phyloP scores from a whole-genome alignment of 2,888 invertebrate genomes.

The Eucriotettix oculatus region DNA sequence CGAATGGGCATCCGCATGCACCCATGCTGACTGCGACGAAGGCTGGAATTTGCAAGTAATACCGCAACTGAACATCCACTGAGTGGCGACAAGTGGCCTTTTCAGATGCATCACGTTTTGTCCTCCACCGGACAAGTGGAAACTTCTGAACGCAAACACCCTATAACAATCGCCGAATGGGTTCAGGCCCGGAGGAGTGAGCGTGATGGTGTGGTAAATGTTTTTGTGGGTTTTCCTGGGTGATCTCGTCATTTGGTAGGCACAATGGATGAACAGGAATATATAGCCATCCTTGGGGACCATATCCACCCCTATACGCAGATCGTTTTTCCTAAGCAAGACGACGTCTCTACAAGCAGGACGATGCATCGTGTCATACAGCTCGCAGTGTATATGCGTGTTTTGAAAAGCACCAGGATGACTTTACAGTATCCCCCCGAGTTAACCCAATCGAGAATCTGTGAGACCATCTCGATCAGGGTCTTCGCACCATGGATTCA shows the following conservation, averaged over 20 bases:
- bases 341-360: too few species aligned
- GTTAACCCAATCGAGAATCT: neutral
- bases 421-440: too few species aligned
- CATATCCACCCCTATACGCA: too few species aligned
- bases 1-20: neutral
- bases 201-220: neutral
- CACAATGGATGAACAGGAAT: neutral
- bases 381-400: neutral
- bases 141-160: neutral
- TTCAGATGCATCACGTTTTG: neutral
- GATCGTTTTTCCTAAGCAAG: too few species aligned
- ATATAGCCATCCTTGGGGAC: too few species aligned
- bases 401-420: neutral
- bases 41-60: too few species aligned
- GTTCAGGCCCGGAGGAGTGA: neutral
- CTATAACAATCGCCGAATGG: neutral
- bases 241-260: neutral
- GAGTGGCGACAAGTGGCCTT: neutral
- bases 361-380: too few species aligned
- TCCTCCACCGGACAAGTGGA: neutral
- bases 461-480: neutral
- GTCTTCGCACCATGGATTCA: neutral
- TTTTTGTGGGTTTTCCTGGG: neutral
- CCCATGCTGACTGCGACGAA: neutral
- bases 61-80: too few species aligned